These are phyloP conservation scores for Araneus ventricosus DNA, from an alignment of 1,140 invertebrate genomes.

Conservation along the genomic window DNA sequence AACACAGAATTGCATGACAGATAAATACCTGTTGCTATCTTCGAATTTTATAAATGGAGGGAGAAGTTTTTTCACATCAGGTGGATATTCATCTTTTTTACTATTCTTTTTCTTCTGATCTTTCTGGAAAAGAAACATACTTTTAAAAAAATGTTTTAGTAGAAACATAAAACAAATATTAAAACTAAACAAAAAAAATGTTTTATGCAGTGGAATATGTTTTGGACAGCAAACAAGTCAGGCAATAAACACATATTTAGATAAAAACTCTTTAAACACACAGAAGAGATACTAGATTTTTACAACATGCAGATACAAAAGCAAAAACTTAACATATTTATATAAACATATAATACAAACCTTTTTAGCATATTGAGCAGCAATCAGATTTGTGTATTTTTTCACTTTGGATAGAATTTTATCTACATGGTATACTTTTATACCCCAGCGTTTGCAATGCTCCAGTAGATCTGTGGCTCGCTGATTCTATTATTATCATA, in stretches of 20 bases:
- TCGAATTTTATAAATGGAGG: conserved; percentile 46
- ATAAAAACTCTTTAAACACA: too few species aligned
- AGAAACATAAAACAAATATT: too few species aligned
- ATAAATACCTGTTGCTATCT: conserved; percentile 24
- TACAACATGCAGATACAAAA: too few species aligned
- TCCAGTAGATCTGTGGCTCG: conserved; percentile 21
- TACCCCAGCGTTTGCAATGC: conserved; percentile 1
- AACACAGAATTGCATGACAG: too few species aligned
- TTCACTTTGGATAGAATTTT: conserved; percentile 15
- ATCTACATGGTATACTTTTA: conserved; percentile 51
- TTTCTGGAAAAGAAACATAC: too few species aligned
- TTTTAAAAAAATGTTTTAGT: too few species aligned
- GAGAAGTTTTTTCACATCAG: background rate
- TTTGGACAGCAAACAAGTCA: too few species aligned
- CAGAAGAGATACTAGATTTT: too few species aligned
- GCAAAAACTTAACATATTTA: too few species aligned
- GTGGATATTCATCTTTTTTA: background rate
- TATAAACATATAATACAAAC: background rate
- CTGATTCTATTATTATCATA: background rate
- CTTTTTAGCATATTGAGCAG: background rate
- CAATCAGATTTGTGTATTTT: background rate
- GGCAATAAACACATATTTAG: too few species aligned
- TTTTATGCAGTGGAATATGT: too few species aligned
- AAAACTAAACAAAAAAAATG: too few species aligned
- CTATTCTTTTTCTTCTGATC: background rate